Evolutionary conservation across 2,888 invertebrate species (phyloP), one percentile per base, ranked within the genome.

Genomic region (Aromia moschata): DNA sequence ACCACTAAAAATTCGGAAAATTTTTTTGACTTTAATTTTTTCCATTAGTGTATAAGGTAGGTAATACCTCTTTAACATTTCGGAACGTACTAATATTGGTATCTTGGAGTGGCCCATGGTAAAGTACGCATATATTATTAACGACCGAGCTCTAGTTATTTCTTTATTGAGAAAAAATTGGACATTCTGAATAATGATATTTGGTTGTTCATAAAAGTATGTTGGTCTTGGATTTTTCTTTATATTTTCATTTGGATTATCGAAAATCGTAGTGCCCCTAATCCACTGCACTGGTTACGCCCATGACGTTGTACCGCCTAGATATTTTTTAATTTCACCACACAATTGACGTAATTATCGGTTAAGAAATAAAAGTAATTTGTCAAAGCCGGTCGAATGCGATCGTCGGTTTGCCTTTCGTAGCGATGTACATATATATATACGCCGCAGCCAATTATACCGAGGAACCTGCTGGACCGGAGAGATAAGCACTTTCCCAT

Each of bases 401-500:
- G 12, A 11, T 41, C 17, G 20, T 14, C 25, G 14, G 43, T 20
- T 25, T 25, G 11, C 25, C 4, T 25, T 14, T 25, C 45, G 16
- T n/a, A 10, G 15, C 12, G 16, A 14, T n/a, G n/a, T n/a, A n/a
- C n/a, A n/a, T n/a, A n/a, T n/a, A n/a, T n/a, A n/a, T n/a, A n/a
- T 31, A 10, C 10, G 14, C 57, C 41, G 43, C 47, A n/a, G n/a
- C 62, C 60, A 66, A 66, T 68, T 65, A 58, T 62, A 64, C 61
- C 61, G 68, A n/a, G n/a, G n/a, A n/a, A 11, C 33, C 46, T 59
- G 60, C 64, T 58, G n/a, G n/a, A n/a, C n/a, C n/a, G n/a, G n/a
- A 57, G 44, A 62, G 62, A 56, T 58, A 66, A 64, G 54, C 61
- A 58, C 56, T 49, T 54, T 56, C 64, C 66, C 58, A 60, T 64